Evolutionary conservation across 2,797 vertebrate species (phyloP).

Genomic region (Brotogeris chrysoptera): DNA sequence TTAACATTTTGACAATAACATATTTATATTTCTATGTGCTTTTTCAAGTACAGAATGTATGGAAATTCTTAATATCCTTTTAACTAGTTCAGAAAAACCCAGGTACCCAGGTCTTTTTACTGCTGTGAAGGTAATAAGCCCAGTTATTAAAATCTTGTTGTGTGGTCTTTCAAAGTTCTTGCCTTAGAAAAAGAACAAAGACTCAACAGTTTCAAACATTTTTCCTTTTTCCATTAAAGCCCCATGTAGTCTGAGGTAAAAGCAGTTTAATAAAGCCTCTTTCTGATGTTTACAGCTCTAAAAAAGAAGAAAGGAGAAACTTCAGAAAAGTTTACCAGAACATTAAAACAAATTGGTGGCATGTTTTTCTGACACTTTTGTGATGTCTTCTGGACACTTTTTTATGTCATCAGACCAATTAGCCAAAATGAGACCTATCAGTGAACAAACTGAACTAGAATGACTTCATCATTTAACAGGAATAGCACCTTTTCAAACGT

Average conservation of each 20-base stretch:
- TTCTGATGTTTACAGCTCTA: slow-evolving; percentile 2
- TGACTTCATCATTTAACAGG: not conserved
- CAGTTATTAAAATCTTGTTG: slow-evolving; percentile 7
- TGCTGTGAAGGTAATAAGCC: slow-evolving; percentile 19
- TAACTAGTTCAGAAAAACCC: not conserved
- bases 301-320: not conserved
- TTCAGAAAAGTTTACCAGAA: slow-evolving; percentile 8
- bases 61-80: not conserved
- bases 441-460: not conserved
- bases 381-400: not conserved
- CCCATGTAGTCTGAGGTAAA: slow-evolving; percentile 20
- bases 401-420: slow-evolving; percentile 17
- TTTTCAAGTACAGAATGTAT: not conserved
- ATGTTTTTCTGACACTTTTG: not conserved
- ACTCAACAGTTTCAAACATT: slow-evolving; percentile 11
- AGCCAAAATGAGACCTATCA: not conserved
- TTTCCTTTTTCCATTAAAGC: not conserved
- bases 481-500: slow-evolving; percentile 18
- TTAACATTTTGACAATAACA: not conserved
- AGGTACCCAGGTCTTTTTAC: not conserved
- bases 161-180: not conserved
- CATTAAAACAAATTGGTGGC: not conserved
- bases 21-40: not conserved
- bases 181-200: slow-evolving; percentile 42
- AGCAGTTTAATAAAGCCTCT: slow-evolving; percentile 16